Evolutionary conservation across 2,113 vertebrate genomes (phyloP), one percentile per base, ranked within the genome.

Genomic region (Myanophis thanlyinensis): DNA sequence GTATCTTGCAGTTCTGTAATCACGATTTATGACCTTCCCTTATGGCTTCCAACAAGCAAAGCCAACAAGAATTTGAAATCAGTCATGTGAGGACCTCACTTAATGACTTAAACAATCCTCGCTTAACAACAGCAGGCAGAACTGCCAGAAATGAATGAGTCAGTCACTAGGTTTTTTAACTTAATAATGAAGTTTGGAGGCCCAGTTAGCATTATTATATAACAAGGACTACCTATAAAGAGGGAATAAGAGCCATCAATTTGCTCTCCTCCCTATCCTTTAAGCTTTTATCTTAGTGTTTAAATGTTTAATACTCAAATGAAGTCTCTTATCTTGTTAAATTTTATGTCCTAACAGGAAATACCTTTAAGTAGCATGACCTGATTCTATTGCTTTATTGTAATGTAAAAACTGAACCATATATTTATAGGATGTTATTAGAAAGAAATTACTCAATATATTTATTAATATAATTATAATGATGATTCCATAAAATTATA

Each of bases 301-400:
- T 54, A 20, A 85, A 53, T 91, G 94, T 92, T 87, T 10, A 93
- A 73, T 94, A 95, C 85, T 90, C 89, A 92, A 93, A 94, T 91
- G 11, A n/a, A 85, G 53, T 40, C 7, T 88, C 85, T 47, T 22
- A 89, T 94, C 90, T 93, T 95, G 90, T 47, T 87, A 51, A 89
- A 30, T 73, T 51, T 73, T 73, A 56, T 67, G 46, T 25, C 49
- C 49, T 35, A 30, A 80, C 47, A n/a, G 48, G 30, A 90, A 90
- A 73, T 90, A 62, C 25, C 10, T 87, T 87, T 90, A 93, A 96
- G 93, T 93, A 95, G 23, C 67, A 80, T 94, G 95, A 94, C 94
- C 90, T 56, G 87, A 93, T 95, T 96, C 93, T 95, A 94, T 95
- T 93, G 73, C 59, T 59, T 92, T 94, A 95, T 95, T 97, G 94